Evolutionary conservation across 1,140 invertebrate species (phyloP).

Genomic region (Halesus radiatus): DNA sequence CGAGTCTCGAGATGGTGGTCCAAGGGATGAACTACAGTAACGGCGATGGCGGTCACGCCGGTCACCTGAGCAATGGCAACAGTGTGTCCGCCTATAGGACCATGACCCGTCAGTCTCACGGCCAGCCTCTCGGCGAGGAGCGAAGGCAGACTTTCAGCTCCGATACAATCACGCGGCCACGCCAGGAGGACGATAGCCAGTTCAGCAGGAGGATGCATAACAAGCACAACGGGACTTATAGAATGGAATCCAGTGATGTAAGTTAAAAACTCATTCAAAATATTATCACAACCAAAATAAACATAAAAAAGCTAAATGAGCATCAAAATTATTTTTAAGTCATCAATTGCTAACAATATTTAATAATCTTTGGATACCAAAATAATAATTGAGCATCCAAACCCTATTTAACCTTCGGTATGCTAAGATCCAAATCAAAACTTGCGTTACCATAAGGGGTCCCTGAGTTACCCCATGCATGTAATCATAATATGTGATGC

Average conservation of each 20-base stretch:
- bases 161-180: constrained; percentile 62
- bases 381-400: no score
- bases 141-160: constrained; percentile 62
- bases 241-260: constrained; percentile 35
- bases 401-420: no score
- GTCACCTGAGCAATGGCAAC: background rate
- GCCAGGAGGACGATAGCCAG: background rate
- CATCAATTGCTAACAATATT: no score
- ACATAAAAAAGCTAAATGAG: no score
- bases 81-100: background rate
- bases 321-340: no score
- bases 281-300: no score
- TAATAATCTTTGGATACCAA: no score
- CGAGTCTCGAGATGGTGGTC: constrained; percentile 65
- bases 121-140: constrained; percentile 49
- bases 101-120: background rate
- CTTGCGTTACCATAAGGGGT: no score
- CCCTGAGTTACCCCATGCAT: no score
- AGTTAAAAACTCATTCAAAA: background rate
- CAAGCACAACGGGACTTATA: constrained; percentile 31
- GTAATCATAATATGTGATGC: no score
- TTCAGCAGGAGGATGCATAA: background rate
- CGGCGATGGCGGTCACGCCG: background rate
- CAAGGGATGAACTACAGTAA: constrained; percentile 59
- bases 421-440: no score